Evolutionary conservation across 1,140 invertebrate species (phyloP).

Genomic region (Atta cephalotes): DNA sequence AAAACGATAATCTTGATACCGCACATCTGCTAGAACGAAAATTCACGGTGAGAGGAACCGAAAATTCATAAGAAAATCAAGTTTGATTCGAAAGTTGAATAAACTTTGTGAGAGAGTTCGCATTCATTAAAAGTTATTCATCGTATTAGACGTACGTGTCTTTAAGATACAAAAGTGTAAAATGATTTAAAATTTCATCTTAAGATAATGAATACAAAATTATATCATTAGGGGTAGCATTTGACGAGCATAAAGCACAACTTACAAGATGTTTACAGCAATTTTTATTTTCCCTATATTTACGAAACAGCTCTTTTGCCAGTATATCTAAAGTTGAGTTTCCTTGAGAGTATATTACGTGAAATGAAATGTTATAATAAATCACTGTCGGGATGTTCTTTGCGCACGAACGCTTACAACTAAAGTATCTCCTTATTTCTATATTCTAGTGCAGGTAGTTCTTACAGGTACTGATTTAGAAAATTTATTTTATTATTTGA

Average conservation of each 20-base stretch:
- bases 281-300: conserved; percentile 12
- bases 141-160: not conserved
- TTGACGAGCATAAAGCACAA: not conserved
- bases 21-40: conserved; percentile 17
- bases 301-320: not conserved
- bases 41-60: not conserved
- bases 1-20: conserved; percentile 7
- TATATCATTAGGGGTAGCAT: not conserved
- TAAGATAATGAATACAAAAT: conserved; percentile 9
- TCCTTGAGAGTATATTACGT: conserved; percentile 31
- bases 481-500: conserved; percentile 16
- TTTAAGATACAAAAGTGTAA: not conserved
- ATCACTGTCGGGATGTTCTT: conserved; percentile 41
- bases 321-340: conserved; percentile 23
- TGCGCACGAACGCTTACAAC: not conserved
- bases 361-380: conserved; percentile 54
- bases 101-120: conserved; percentile 16
- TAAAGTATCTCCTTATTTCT: conserved; percentile 10
- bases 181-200: not conserved
- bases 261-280: not conserved
- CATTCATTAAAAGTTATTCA: conserved; percentile 35
- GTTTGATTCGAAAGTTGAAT: conserved; percentile 23
- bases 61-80: conserved; percentile 25
- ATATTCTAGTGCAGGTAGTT: not conserved
- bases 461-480: not conserved